phyloP scores from a whole-genome alignment of 2,888 invertebrate genomes.

The Pseudococcus jackbeardsleyi region DNA sequence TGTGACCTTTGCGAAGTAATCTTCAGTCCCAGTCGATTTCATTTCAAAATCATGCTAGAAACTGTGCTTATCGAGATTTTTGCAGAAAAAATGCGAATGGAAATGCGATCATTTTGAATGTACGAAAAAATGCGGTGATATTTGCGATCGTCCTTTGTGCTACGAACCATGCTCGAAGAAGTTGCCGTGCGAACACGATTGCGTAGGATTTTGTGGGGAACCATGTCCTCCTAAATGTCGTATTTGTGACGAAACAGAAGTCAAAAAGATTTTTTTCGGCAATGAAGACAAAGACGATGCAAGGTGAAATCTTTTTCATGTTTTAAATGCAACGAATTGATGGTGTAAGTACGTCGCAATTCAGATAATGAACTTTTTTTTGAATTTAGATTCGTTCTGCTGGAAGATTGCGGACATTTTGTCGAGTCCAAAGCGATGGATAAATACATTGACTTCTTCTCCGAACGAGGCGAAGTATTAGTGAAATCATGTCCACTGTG shows the following conservation, averaged over 20 bases:
- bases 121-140: slow-evolving; percentile 66
- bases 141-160: slow-evolving; percentile 65
- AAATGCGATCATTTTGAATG: slow-evolving; percentile 66
- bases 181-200: slow-evolving; percentile 66
- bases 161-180: slow-evolving; percentile 63
- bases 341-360: no score
- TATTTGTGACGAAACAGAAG: slow-evolving; percentile 72
- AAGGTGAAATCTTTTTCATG: slow-evolving; percentile 44
- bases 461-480: slow-evolving; percentile 68
- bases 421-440: slow-evolving; percentile 72
- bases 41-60: background rate
- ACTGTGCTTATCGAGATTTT: background rate
- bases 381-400: slow-evolving; percentile 72
- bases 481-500: slow-evolving; percentile 75
- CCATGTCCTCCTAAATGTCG: slow-evolving; percentile 72
- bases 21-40: no score
- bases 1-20: slow-evolving; percentile 70
- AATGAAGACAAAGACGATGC: slow-evolving; percentile 74
- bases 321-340: no score
- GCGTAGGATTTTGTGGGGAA: slow-evolving; percentile 67
- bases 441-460: background rate
- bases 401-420: slow-evolving; percentile 73
- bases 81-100: slow-evolving; percentile 68
- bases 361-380: no score
- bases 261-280: slow-evolving; percentile 71